Percentiles rank a stretch among this genome's conserved stretches.
These are phyloP conservation scores for Apamea anceps DNA, from an alignment of 2,888 invertebrate species.

Conservation along the genomic window DNA sequence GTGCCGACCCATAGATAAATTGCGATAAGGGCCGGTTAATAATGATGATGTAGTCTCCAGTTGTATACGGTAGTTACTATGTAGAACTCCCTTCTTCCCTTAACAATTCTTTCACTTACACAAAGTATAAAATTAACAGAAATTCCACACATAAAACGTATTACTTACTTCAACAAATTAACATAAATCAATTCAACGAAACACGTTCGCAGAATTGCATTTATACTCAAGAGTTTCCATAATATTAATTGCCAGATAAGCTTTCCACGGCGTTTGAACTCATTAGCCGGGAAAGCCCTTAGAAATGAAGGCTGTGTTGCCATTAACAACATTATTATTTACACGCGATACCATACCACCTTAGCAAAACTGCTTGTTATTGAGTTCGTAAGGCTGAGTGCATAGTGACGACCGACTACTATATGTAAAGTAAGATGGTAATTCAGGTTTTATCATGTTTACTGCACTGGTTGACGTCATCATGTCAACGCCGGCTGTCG, in stretches of 20 bases:
- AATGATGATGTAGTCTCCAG: not conserved
- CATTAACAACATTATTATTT: slow-evolving; percentile 60
- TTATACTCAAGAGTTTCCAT: slow-evolving; percentile 51
- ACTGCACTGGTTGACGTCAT: too few relatives aligned
- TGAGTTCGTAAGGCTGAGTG: slow-evolving; percentile 34
- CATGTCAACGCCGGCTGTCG: too few relatives aligned
- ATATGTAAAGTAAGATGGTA: not conserved
- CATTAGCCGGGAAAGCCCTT: slow-evolving; percentile 57
- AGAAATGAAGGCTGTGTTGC: slow-evolving; percentile 54
- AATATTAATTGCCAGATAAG: slow-evolving; percentile 62
- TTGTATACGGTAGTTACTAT: not conserved
- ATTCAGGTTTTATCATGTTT: not conserved
- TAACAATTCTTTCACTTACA: not conserved
- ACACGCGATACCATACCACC: slow-evolving; percentile 50
- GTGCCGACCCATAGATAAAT: too few relatives aligned
- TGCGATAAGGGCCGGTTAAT: too few relatives aligned
- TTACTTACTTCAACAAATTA: slow-evolving; percentile 39
- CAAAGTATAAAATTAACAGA: slow-evolving; percentile 4
- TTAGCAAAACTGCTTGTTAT: slow-evolving; percentile 15
- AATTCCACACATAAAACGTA: not conserved
- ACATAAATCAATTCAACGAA: slow-evolving; percentile 49
- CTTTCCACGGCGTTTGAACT: slow-evolving; percentile 56
- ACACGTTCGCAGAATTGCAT: slow-evolving; percentile 51
- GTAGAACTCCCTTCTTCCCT: not conserved
- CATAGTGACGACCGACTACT: not conserved